Evolutionary conservation across 2,113 vertebrate species (phyloP).

Genomic region (Sardina pilchardus): DNA sequence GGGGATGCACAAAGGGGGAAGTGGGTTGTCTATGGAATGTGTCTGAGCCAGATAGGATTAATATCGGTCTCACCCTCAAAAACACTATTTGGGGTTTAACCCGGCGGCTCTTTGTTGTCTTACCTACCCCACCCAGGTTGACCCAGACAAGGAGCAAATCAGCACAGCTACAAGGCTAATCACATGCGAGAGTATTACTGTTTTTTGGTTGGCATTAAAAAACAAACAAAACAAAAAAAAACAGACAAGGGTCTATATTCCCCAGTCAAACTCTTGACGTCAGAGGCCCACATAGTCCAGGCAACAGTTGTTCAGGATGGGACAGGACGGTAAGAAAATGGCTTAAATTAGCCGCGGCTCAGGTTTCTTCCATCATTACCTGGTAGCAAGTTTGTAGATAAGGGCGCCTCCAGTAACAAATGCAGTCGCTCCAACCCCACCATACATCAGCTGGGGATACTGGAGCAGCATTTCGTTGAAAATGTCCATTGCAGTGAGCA

Average conservation of each 20-base stretch:
- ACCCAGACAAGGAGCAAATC: neutral
- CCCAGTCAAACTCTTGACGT: conserved; percentile 54
- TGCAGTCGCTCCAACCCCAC: conserved; percentile 80
- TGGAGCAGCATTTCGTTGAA: conserved; percentile 69
- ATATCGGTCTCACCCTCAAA: neutral
- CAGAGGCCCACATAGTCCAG: conserved; percentile 50
- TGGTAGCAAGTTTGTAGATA: conserved; percentile 79
- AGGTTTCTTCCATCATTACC: conserved; percentile 64
- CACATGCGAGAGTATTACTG: conserved; percentile 1
- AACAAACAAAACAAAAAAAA: no score
- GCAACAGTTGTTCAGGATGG: conserved; percentile 27
- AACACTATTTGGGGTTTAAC: neutral
- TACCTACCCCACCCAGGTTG: conserved; percentile 1
- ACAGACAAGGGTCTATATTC: conserved; percentile 44
- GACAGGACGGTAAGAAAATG: conserved; percentile 68
- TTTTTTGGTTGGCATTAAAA: conserved; percentile 28
- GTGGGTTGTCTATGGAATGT: conserved; percentile 13
- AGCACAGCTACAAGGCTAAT: conserved; percentile 26
- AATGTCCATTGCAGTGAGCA: conserved; percentile 79
- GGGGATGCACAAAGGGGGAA: neutral
- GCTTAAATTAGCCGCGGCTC: conserved; percentile 8
- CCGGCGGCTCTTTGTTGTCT: conserved; percentile 4
- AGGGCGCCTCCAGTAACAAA: conserved; percentile 80
- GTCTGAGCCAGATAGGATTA: neutral
- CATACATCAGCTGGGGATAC: conserved; percentile 75